Base-by-base conservation (phyloP, 2,888 invertebrate genomes). In the Drosophila paucipuncta region DNA sequence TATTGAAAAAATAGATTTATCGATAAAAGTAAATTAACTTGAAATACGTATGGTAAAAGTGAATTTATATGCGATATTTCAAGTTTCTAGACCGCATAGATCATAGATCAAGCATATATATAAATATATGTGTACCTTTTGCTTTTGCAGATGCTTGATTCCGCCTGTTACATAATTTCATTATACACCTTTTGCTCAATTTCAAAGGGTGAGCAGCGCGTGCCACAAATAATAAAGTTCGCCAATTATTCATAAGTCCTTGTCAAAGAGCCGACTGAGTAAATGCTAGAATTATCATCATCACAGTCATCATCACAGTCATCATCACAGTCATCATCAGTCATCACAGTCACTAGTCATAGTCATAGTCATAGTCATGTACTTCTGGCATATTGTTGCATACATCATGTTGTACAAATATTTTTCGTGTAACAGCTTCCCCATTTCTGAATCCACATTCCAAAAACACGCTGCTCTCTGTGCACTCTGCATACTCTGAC, bases 351-450 rank as follows among this genome's bases (percentile, higher is more conserved):
- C 66, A 52, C 47, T n/a, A 63, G 57, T 78, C 68, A 54, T 43
- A 58, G 37, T 47, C 54, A 61, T n/a, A 39, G 35, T 66, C 60
- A 66, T 83, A 62, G 57, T 52, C 76, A 52, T 67, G 64, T 59
- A 62, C 37, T 66, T 49, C 25, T 31, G 69, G 61, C 80, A 89
- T 81, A 87, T 84, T 89, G 81, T 84, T 72, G 75, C 85, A 85
- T 82, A 33, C 22, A 76, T 87, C 79, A 88, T 83, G 89, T 78
- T 57, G 75, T 78, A 85, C 90, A 85, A 85, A 85, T 90, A 90
- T 85, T 90, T 85, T 70, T 60, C 89, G 72, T 85, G 89, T 83
- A 82, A 72, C 81, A 80, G 80, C 69, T 73, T 87, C 73, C 65
- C 79, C 68, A 78, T 78, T 86, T 43, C 50, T 72, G 55, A 64